Evolutionary conservation across 1,140 invertebrate genomes (phyloP).

Genomic region (Melipona quadrifasciata): DNA sequence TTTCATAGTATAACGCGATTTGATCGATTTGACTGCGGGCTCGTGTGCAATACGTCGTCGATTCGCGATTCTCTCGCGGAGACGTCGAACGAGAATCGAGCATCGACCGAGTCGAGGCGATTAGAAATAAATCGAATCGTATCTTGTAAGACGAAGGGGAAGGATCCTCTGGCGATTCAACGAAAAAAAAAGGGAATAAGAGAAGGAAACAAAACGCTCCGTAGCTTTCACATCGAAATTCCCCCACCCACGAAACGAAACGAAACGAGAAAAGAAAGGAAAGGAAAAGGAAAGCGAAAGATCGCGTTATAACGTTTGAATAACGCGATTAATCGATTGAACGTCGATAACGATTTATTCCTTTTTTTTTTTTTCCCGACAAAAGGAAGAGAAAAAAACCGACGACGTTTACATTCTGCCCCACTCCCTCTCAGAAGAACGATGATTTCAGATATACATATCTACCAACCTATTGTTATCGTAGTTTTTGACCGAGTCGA

Average conservation of each 20-base stretch:
- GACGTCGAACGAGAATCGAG: constrained; percentile 25
- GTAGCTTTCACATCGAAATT: constrained; percentile 63
- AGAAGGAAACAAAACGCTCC: neutral
- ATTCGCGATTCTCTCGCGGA: constrained; percentile 16
- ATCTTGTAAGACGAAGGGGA: constrained; percentile 10
- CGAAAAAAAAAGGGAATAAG: neutral
- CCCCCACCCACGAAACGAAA: constrained; percentile 30
- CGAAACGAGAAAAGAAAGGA: constrained; percentile 21
- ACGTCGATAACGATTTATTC: constrained; percentile 49
- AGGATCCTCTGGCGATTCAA: constrained; percentile 27
- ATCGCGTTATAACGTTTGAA: constrained; percentile 26
- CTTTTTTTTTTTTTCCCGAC: constrained; percentile 36
- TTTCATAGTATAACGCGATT: constrained; percentile 69
- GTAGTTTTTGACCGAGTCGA: constrained; percentile 81
- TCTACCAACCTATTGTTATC: constrained; percentile 81
- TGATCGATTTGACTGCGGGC: constrained; percentile 56
- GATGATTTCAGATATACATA: constrained; percentile 80
- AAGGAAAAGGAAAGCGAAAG: neutral
- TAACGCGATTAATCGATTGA: constrained; percentile 6
- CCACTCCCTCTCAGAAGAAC: constrained; percentile 17
- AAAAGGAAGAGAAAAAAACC: constrained; percentile 6
- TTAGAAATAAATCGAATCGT: constrained; percentile 38
- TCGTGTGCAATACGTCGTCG: constrained; percentile 60
- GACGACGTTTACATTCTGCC: constrained; percentile 49
- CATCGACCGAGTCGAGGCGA: constrained; percentile 32